Evolutionary conservation across 2,113 vertebrate species (phyloP), one percentile per base, ranked within the genome.

Genomic region (Nothocercus julius): DNA sequence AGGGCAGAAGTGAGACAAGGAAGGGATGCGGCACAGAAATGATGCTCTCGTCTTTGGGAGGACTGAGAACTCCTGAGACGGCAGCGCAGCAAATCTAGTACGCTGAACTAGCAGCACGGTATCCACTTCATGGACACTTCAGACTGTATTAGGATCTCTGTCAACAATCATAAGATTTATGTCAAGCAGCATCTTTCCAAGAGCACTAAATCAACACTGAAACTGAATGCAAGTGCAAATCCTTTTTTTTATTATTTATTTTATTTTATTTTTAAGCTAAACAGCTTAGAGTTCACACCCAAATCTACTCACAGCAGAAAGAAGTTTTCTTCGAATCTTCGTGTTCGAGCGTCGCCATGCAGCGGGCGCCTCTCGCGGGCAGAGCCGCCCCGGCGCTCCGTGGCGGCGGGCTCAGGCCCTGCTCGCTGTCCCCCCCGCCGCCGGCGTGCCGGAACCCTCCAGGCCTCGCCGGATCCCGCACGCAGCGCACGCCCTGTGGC

Each of bases 401-500:
- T 53, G 82, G 56, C 34, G n/a, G 27, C 81, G 5, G 14, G 11
- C 13, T 83, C 10, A 16, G 53, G 27, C 27, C 27, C 53, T 16
- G 2, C 25, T 9, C 38, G 69, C 59, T 82, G 70, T 16, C 53
- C 17, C 2, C 18, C 8, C 28, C 28, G 8, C 7, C 56, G 28
- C 38, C 80, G 40, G 44, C 62, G 16, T 89, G 44, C 49, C 13
- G 1, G 45, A 34, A 47, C 73, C 77, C 27, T 66, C 45, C 56
- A n/a, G 28, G 36, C 64, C 47, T 30, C 0, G 0, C 5, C 38
- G 0, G 0, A 12, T 34, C 44, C 19, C 40, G 42, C 34, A 2
- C 10, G 2, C 25, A 59, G 68, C 84, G 85, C 34, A n/a, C 78
- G 44, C 27, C 38, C 63, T 16, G 22, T 12, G 42, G 18, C 38